These are phyloP conservation scores for Kobus ellipsiprymnus DNA, from an alignment of 2,113 vertebrate species.

Conservation along the genomic window DNA sequence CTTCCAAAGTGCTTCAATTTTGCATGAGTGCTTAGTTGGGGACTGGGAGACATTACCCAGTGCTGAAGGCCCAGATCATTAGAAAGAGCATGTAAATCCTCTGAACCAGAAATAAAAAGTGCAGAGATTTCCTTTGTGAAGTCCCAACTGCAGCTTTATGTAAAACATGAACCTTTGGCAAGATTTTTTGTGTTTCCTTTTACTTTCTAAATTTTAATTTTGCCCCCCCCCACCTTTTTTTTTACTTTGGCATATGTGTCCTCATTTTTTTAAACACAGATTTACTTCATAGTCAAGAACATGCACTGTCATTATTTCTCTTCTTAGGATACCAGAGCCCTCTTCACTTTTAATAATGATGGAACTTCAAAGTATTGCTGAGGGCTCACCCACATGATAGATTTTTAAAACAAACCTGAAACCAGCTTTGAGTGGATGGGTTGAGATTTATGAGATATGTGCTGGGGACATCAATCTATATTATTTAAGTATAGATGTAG, in stretches of 20 bases:
- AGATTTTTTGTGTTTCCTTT: slow-evolving; percentile 28
- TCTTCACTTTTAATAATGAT: neutral
- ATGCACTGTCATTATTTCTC: neutral
- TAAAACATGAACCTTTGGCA: slow-evolving; percentile 71
- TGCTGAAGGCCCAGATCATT: slow-evolving; percentile 83
- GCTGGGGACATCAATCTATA: neutral
- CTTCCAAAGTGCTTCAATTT: slow-evolving; percentile 87
- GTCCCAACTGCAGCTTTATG: slow-evolving; percentile 74
- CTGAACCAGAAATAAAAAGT: slow-evolving; percentile 88
- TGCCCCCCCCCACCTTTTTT: neutral
- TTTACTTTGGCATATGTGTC: neutral
- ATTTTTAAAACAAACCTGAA: neutral
- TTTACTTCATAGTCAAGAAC: neutral
- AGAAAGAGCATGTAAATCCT: slow-evolving; percentile 84
- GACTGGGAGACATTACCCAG: slow-evolving; percentile 81
- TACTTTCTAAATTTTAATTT: slow-evolving; percentile 25
- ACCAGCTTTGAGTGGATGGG: neutral
- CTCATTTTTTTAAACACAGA: neutral
- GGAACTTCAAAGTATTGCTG: neutral
- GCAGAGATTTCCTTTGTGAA: slow-evolving; percentile 80
- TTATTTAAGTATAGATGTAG: slow-evolving; percentile 6
- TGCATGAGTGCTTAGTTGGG: slow-evolving; percentile 89
- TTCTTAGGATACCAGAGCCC: neutral
- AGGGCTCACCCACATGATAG: neutral
- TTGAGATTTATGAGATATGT: neutral